Evolutionary conservation across 1,140 invertebrate species (phyloP), one percentile per base, ranked within the genome.

Genomic region (Gryllus bimaculatus): DNA sequence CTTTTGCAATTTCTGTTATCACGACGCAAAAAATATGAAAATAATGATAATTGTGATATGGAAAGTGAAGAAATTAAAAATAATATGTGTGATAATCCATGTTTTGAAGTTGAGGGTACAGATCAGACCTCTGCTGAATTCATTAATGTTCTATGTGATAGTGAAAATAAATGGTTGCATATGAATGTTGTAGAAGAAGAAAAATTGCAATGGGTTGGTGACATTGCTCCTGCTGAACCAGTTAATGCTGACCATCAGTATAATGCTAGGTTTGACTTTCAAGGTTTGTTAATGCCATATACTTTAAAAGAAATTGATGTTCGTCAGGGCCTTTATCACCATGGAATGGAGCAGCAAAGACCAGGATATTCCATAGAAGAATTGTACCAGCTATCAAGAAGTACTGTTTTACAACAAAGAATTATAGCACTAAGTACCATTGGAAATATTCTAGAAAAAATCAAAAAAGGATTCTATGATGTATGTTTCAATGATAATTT

Each of bases 301-400:
- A 86, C 89, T 20, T 88, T 91, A 74, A 90, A 93, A 81, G 88
- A 86, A 84, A 86, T 87, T 83, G 48, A 73, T 73, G 86, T 90
- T 21, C 89, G 90, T 48, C 84, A 90, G 78, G 92, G 91, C 75
- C 87, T 98, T 8, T 95, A 96, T 87, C 94, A 97, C 86, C 96
- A 98, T 85, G 96, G 95, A 3, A 93, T 96, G 82, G 96, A 98
- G 86, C 93, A 95, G 39, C 92, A 95, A 82, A 89, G 95, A 83
- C 92, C 96, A 20, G 96, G 96, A 0, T 98, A 98, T 84, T 92
- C 93, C 4, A 83, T 98, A 5, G 92, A 93, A 82, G 96, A 98
- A 87, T 85, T 98, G 0, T 90, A 96, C 83, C 91, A 93, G 81
- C 85, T 97, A 7, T 87, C 83, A 89, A 91, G 87, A 86, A 93